Evolutionary conservation across 2,888 invertebrate species (phyloP).

Genomic region (Ecdyonurus torrentis): DNA sequence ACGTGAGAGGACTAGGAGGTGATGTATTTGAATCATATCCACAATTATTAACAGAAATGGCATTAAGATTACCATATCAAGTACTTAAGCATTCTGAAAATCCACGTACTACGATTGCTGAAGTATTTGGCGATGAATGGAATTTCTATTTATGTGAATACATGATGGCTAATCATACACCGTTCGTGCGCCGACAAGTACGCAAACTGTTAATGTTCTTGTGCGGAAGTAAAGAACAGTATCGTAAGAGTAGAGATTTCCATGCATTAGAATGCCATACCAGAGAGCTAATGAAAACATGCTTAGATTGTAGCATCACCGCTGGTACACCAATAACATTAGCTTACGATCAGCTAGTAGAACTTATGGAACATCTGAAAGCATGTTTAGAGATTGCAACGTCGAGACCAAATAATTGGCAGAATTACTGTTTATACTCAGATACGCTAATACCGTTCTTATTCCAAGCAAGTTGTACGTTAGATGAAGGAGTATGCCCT

Average conservation of each 20-base stretch:
- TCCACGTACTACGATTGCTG: background rate
- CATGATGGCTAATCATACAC: constrained; percentile 90
- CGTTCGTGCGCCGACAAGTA: constrained; percentile 63
- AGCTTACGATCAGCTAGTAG: constrained; percentile 81
- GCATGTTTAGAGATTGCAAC: constrained; percentile 86
- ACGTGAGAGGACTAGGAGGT: constrained; percentile 76
- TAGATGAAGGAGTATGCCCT: constrained; percentile 82
- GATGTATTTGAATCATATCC: constrained; percentile 92
- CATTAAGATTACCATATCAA: constrained; percentile 83
- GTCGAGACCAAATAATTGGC: constrained; percentile 89
- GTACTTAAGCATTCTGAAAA: constrained; percentile 20
- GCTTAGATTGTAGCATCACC: background rate
- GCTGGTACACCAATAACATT: constrained; percentile 29
- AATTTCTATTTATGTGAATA: constrained; percentile 76
- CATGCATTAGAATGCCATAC: constrained; percentile 85
- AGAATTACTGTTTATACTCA: constrained; percentile 65
- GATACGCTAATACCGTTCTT: constrained; percentile 67
- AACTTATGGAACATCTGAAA: constrained; percentile 87
- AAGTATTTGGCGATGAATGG: constrained; percentile 32
- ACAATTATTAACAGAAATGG: constrained; percentile 89
- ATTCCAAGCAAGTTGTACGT: constrained; percentile 55
- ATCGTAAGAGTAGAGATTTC: constrained; percentile 82
- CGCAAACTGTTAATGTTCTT: constrained; percentile 78
- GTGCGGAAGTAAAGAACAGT: constrained; percentile 90
- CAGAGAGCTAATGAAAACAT: constrained; percentile 7